These are phyloP conservation scores for Cinara cedri DNA, from an alignment of 2,888 invertebrate species.

Conservation along the genomic window DNA sequence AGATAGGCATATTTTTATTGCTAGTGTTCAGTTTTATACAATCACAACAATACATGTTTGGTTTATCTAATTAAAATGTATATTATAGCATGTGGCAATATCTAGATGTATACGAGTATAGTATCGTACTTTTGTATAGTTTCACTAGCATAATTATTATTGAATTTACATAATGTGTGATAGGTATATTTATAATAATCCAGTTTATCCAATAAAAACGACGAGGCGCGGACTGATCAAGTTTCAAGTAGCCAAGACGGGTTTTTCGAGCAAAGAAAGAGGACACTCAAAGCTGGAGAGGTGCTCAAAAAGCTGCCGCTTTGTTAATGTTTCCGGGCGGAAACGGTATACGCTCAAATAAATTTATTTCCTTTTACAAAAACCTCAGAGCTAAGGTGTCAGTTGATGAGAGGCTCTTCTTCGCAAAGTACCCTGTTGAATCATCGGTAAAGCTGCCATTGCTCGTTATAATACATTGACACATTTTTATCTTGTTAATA, in stretches of 20 bases:
- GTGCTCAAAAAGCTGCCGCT: slow-evolving; percentile 55
- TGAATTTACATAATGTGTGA: not conserved
- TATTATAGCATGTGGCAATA: too few relatives aligned
- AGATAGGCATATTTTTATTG: too few relatives aligned
- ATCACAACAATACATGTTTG: too few relatives aligned
- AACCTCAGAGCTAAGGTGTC: slow-evolving; percentile 55
- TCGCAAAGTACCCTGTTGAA: slow-evolving; percentile 55
- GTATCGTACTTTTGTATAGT: too few relatives aligned
- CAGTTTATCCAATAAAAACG: slow-evolving; percentile 40
- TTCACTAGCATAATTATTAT: slow-evolving; percentile 11
- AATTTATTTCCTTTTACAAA: slow-evolving; percentile 55
- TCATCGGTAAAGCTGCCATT: slow-evolving; percentile 48
- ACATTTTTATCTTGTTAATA: slow-evolving; percentile 48
- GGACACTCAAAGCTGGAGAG: slow-evolving; percentile 54
- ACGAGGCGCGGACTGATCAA: slow-evolving; percentile 43
- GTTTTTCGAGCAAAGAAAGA: slow-evolving; percentile 54
- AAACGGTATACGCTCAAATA: slow-evolving; percentile 53
- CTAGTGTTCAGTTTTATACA: too few relatives aligned
- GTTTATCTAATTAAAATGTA: too few relatives aligned
- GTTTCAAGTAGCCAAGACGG: slow-evolving; percentile 51
- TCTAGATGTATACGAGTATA: too few relatives aligned
- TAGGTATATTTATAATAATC: slow-evolving; percentile 17
- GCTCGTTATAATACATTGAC: slow-evolving; percentile 51
- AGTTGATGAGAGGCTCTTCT: slow-evolving; percentile 56
- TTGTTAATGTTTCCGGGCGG: slow-evolving; percentile 55